Conservation (phyloP, 2,113 vertebrate genomes). For the Callopanchax toddi region DNA sequence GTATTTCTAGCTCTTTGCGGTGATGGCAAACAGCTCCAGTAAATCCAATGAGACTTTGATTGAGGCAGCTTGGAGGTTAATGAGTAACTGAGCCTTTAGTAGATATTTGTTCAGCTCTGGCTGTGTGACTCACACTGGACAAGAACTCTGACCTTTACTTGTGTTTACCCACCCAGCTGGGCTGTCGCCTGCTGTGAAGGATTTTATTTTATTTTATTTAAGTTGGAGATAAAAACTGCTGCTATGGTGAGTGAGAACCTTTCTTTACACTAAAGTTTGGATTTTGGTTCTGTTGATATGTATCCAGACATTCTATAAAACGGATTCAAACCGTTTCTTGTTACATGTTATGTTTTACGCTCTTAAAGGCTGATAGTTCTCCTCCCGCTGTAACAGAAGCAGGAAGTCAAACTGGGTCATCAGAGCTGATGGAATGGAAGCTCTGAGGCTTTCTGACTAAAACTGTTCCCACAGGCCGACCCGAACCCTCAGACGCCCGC, state of each 20-base stretch:
- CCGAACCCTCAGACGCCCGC: constrained; percentile 41
- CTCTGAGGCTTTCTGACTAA: not conserved
- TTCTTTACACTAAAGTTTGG: not conserved
- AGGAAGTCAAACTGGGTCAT: constrained; percentile 34
- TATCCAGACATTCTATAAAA: not conserved
- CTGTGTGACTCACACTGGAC: constrained; percentile 27
- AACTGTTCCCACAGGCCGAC: constrained; percentile 64
- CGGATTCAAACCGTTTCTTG: too few relatives aligned
- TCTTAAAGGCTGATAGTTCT: not conserved
- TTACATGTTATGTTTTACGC: too few relatives aligned
- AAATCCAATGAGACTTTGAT: constrained; percentile 48
- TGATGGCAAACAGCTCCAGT: constrained; percentile 21
- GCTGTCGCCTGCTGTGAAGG: constrained; percentile 3
- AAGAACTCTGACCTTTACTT: constrained; percentile 13
- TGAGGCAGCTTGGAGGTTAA: constrained; percentile 63
- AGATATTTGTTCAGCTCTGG: constrained; percentile 39
- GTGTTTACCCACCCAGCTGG: constrained; percentile 15
- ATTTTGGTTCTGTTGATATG: not conserved
- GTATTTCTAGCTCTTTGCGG: not conserved
- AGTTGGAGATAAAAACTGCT: constrained; percentile 22
- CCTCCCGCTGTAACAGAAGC: constrained; percentile 26
- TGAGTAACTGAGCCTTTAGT: constrained; percentile 68
- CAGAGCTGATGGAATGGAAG: not conserved
- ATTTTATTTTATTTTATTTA: constrained; percentile 10
- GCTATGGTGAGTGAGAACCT: constrained; percentile 72